Evolutionary conservation across 2,797 vertebrate genomes (phyloP), one percentile per base, ranked within the genome.

Genomic region (Synanceia verrucosa): DNA sequence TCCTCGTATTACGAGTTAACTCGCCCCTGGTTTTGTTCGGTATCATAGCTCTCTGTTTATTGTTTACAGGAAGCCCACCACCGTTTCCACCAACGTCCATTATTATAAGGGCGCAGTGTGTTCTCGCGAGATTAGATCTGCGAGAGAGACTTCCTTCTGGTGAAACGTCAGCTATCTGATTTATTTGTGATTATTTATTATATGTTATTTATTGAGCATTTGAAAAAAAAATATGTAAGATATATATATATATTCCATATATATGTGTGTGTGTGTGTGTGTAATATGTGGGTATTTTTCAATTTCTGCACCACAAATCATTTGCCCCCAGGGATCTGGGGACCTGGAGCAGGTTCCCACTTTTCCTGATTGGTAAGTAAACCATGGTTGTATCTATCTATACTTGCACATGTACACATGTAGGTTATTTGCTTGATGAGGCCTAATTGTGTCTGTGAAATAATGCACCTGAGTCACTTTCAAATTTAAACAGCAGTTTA

Each of bases 1-100:
- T 99, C 33, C 97, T 94, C 76, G 96, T 94, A 77, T 96, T 97
- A 29, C 97, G 95, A 55, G 94, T 94, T 61, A 97, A 95, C 68
- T 99, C 97, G 61, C 84, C 94, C 80, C 92, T 94, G 92, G 67
- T 93, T 92, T 93, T 94, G 65, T 90, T 94, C 1, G 93, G 91
- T 64, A 91, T 44, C 93, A 95, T 94, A 13, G 89, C 87, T 91
- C 90, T 94, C 86, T 95, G 96, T 88, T 96, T 97, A 89, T 96
- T 97, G 90, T 97, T 97, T 85, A 93, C 91, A 77, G 89, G 88
- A 71, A 95, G 79, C 73, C 83, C 89, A 70, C 80, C 85, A 65
- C 93, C 91, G 76, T 93, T 94, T 48, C 90, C 93, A 75, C 90
- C 67, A 87, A 83, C 86, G 28, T 95, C 91, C 96, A 95, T 93